These are phyloP conservation scores for Mythimna albipuncta DNA, from an alignment of 2,888 invertebrate genomes.

Conservation along the genomic window DNA sequence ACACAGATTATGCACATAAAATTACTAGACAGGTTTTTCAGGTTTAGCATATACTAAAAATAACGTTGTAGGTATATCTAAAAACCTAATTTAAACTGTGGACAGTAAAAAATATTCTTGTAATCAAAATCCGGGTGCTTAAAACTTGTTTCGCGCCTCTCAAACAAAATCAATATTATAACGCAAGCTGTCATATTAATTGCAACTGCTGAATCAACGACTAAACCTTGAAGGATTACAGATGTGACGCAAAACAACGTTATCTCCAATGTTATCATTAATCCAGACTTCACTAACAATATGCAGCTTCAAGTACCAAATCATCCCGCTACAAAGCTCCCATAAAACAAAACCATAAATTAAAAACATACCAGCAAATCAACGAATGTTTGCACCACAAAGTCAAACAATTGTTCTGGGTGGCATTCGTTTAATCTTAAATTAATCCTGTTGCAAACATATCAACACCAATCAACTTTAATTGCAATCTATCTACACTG, in stretches of 20 bases:
- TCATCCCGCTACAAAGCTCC: constrained; percentile 46
- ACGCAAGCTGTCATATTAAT: background rate
- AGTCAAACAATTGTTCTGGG: constrained; percentile 16
- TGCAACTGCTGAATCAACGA: background rate
- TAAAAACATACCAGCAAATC: constrained; percentile 47
- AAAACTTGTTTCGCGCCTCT: no score
- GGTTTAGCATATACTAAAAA: no score
- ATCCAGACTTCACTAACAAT: constrained; percentile 28
- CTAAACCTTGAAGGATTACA: constrained; percentile 44
- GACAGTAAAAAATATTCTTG: no score
- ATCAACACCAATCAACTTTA: constrained; percentile 75
- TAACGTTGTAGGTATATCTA: no score
- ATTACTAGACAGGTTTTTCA: no score
- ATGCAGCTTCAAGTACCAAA: constrained; percentile 38
- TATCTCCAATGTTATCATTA: constrained; percentile 44
- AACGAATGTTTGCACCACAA: constrained; percentile 18
- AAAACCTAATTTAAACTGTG: no score
- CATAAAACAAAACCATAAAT: constrained; percentile 25
- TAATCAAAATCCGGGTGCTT: no score
- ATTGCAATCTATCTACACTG: constrained; percentile 64
- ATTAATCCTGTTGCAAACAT: constrained; percentile 56
- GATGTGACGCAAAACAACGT: constrained; percentile 38
- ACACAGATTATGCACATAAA: no score
- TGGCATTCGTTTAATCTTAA: constrained; percentile 60
- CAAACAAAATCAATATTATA: background rate